Conservation (phyloP, 92 coral and sea anemone genomes). For the Paramuricea clavata region DNA sequence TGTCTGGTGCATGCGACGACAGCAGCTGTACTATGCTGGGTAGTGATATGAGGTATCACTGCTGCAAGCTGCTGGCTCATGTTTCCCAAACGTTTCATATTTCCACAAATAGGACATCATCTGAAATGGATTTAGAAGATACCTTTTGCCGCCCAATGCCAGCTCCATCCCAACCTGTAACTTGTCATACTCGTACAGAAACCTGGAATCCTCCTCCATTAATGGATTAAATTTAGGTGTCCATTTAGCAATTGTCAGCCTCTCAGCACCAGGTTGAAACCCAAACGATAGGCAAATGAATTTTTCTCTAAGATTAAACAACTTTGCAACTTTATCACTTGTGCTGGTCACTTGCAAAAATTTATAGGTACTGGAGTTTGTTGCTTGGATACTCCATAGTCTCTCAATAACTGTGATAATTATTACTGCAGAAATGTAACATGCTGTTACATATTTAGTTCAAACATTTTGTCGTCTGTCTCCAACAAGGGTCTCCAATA, state of each 20-base stretch:
- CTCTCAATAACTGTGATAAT: slow-evolving; percentile 37
- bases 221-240: slow-evolving; percentile 45
- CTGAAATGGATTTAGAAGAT: slow-evolving; percentile 34
- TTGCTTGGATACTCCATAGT: slow-evolving; percentile 55
- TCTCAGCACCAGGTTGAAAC: slow-evolving; percentile 44
- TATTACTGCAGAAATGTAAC: too few species aligned
- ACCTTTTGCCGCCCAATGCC: slow-evolving; percentile 27
- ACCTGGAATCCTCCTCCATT: slow-evolving; percentile 48
- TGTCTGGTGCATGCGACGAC: slow-evolving; percentile 16
- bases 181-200: slow-evolving; percentile 32
- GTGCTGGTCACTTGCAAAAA: slow-evolving; percentile 45
- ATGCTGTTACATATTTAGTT: too few species aligned
- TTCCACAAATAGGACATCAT: slow-evolving; percentile 44
- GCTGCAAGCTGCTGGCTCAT: slow-evolving; percentile 36
- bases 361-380: slow-evolving; percentile 54
- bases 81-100: slow-evolving; percentile 12
- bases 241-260: slow-evolving; percentile 22
- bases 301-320: slow-evolving; percentile 49
- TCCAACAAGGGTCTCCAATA: too few species aligned
- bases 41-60: slow-evolving; percentile 18
- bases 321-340: slow-evolving; percentile 51
- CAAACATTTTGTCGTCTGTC: too few species aligned
- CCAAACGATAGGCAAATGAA: slow-evolving; percentile 48
- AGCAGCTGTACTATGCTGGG: slow-evolving; percentile 19
- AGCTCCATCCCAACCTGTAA: slow-evolving; percentile 22